These are phyloP conservation scores for Trinorchestia longiramus DNA, from an alignment of 1,140 invertebrate genomes.

Conservation along the genomic window DNA sequence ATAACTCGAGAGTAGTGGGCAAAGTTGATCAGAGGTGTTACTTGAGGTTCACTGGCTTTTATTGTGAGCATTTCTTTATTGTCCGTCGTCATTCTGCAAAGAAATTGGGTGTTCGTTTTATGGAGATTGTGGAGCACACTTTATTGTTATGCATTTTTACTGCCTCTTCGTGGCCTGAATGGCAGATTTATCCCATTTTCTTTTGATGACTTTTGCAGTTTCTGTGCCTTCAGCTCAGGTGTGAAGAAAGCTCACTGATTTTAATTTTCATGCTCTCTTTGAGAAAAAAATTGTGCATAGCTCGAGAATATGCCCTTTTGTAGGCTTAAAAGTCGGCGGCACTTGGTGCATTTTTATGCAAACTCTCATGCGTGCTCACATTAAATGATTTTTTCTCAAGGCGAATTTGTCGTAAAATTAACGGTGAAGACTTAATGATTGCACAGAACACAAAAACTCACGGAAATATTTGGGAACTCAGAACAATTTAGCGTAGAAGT, in stretches of 20 bases:
- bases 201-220: background rate
- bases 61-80: background rate
- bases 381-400: background rate
- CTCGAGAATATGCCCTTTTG: too few relatives aligned
- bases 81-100: background rate
- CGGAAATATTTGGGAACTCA: too few relatives aligned
- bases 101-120: conserved; percentile 1
- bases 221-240: background rate
- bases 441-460: too few relatives aligned
- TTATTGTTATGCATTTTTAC: conserved; percentile 2
- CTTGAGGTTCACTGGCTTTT: background rate
- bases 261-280: background rate
- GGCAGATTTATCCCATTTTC: background rate
- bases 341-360: background rate
- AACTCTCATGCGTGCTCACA: background rate
- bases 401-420: background rate
- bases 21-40: background rate
- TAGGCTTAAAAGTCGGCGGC: background rate
- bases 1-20: background rate
- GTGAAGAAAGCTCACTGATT: background rate
- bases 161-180: background rate
- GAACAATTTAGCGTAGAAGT: too few relatives aligned
- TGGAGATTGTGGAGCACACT: background rate
- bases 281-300: background rate
- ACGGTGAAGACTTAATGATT: background rate